Base-by-base conservation (phyloP, 2,888 invertebrate genomes). In the Nysson spinosus region DNA sequence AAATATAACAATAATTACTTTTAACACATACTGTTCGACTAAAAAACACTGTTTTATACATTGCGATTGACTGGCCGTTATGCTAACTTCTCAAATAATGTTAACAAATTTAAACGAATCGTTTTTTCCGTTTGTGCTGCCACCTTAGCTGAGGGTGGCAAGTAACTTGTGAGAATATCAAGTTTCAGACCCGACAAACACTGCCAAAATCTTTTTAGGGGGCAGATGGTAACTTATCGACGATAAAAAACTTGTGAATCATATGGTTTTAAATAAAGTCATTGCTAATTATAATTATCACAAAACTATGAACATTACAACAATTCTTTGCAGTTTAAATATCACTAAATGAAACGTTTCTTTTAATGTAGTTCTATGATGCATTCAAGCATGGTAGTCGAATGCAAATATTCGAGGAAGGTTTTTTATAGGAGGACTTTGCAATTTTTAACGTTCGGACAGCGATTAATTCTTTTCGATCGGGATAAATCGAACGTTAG, bases 181-280 rank as follows among this genome's bases (percentile, higher is more conserved):
- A 9, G 37, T 49, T 63, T 63, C 32, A 51, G 46, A 11, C 9
- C 37, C 24, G 43, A 52, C 12, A 40, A 28, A 39, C 58, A 52
- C 43, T 30, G 16, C 14, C n/a, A n/a, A n/a, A n/a, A n/a, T n/a
- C 4, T 42, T 24, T 56, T 50, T 68, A 69, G 26, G 7, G 46
- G 35, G 22, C 64, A 3, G 69, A 55, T 62, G 82, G 72, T 82
- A 82, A 82, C 49, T 82, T 81, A 80, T 77, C 81, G 72, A 75
- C 79, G 6, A 43, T 9, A 17, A 30, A 20, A 55, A 39, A 20
- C 12, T 3, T 7, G 5, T 2, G 3, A 22, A 14, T n/a, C n/a
- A n/a, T n/a, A n/a, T n/a, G n/a, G n/a, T n/a, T n/a, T n/a, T n/a
- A n/a, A n/a, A n/a, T n/a, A n/a, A n/a, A 24, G 9, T 24, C 24